Conservation (phyloP, 1,140 invertebrate species). For the Ceratitis capitata region DNA sequence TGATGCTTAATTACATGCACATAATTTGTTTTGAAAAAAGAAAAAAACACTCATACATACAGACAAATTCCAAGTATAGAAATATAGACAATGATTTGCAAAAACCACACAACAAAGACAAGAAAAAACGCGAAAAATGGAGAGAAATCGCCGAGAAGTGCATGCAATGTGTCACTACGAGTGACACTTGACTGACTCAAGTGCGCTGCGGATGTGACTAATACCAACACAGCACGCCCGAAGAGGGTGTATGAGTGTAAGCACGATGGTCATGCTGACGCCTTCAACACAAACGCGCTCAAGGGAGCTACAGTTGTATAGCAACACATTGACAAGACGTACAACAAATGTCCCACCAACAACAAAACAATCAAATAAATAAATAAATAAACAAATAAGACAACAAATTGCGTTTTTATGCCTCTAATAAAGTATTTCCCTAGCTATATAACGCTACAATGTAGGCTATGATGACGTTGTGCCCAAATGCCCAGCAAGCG, state of each 20-base stretch:
- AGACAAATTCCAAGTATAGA: neutral
- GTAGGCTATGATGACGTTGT: too few relatives aligned
- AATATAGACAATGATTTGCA: neutral
- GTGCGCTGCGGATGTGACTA: slow-evolving; percentile 16
- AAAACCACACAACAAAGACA: neutral
- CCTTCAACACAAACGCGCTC: neutral
- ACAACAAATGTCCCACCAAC: slow-evolving; percentile 23
- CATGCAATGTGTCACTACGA: slow-evolving; percentile 22
- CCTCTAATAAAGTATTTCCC: slow-evolving; percentile 27
- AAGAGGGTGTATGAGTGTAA: neutral
- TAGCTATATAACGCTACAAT: neutral
- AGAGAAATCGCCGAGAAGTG: neutral
- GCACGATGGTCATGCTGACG: neutral
- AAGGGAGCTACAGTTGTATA: neutral
- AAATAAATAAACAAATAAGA: too few relatives aligned
- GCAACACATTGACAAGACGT: neutral
- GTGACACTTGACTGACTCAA: slow-evolving; percentile 34
- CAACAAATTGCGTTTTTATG: slow-evolving; percentile 27
- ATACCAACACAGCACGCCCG: neutral
- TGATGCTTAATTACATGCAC: neutral
- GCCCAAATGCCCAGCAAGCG: neutral
- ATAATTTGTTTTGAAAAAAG: neutral
- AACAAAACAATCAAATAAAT: neutral
- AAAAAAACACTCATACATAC: neutral
- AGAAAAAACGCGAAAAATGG: neutral